Base-by-base conservation (phyloP, 92 coral and sea anemone species). In the Epizoanthus ramosus region DNA sequence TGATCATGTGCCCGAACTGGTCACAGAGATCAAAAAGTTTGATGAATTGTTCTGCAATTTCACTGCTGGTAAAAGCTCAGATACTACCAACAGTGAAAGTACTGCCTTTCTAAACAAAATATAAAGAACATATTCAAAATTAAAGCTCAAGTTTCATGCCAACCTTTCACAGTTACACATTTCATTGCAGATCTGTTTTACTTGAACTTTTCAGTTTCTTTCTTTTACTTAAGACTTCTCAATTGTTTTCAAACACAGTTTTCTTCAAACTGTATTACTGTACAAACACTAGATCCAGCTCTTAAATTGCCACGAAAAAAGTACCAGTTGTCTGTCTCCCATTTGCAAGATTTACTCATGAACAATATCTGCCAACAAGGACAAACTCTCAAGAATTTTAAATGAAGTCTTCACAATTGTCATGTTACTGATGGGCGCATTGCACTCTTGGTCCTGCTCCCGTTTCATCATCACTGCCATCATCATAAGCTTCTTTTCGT, bases 391-490 rank as follows among this genome's bases (percentile, higher is more conserved):
- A 17, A 21, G 47, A 70, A 75, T 52, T 37, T 35, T 24, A 33
- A 53, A 28, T 25, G 18, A 14, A 63, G 75, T 54, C 73, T 35
- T 77, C 76, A 17, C n/a, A 17, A 53, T 52, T 28, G 8, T 43
- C 39, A 13, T 23, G 56, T 86, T 87, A 95, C 68, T 95, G 98
- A 63, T 95, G 98, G 25, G 98, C 98, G 80, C 98, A 95, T 76
- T 92, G 98, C 10, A 95, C 98, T 47, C 85, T 87, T n/a, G 98
- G 98, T 10, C 98, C 98, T 43, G 87, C 92, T 6, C 90, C 90
- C 50, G 87, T 71, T 43, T 95, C 98, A 14, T 95, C 98, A 54
- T 95, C 98, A 31, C 98, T 94, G 61, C 91, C 98, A 21, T 90
- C 93, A 10, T 94, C 96, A 83, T 90, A 95, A 3, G 93, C 98